Evolutionary conservation across 2,888 invertebrate genomes (phyloP).

Genomic region (Ligdia adustata): DNA sequence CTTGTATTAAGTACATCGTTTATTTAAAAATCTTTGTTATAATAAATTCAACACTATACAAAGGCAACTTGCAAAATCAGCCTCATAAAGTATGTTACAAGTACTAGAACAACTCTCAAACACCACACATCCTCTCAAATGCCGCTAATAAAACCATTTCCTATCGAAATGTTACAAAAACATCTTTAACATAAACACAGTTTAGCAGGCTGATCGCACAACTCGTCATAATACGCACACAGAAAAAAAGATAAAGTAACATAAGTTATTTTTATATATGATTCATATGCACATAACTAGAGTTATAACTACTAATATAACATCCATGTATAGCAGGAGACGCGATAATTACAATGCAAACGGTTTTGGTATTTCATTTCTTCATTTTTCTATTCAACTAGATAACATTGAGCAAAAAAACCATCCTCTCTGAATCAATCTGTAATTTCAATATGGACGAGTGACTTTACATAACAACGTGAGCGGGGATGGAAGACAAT

Average conservation of each 20-base stretch:
- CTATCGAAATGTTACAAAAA: background rate
- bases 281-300: slow-evolving; percentile 25
- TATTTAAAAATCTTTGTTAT: slow-evolving; percentile 81
- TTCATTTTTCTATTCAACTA: slow-evolving; percentile 61
- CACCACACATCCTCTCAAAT: background rate
- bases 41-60: slow-evolving; percentile 79
- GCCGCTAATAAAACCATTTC: background rate
- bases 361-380: slow-evolving; percentile 64
- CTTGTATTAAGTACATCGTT: slow-evolving; percentile 81
- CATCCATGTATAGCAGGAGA: slow-evolving; percentile 27
- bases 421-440: slow-evolving; percentile 41
- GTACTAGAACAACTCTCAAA: slow-evolving; percentile 29
- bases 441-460: slow-evolving; percentile 21
- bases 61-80: slow-evolving; percentile 68
- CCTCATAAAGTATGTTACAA: slow-evolving; percentile 49
- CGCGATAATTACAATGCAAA: slow-evolving; percentile 51
- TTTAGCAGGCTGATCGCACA: slow-evolving; percentile 27
- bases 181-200: slow-evolving; percentile 9
- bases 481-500: slow-evolving; percentile 69
- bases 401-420: slow-evolving; percentile 72
- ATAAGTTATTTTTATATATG: slow-evolving; percentile 39
- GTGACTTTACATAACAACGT: slow-evolving; percentile 74
- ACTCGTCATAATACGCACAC: slow-evolving; percentile 24
- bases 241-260: slow-evolving; percentile 39
- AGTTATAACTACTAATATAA: slow-evolving; percentile 15